Percentiles rank a stretch among this genome's conserved stretches.
Conservation (phyloP, 2,113 vertebrate genomes). For the Symphodus melops region DNA sequence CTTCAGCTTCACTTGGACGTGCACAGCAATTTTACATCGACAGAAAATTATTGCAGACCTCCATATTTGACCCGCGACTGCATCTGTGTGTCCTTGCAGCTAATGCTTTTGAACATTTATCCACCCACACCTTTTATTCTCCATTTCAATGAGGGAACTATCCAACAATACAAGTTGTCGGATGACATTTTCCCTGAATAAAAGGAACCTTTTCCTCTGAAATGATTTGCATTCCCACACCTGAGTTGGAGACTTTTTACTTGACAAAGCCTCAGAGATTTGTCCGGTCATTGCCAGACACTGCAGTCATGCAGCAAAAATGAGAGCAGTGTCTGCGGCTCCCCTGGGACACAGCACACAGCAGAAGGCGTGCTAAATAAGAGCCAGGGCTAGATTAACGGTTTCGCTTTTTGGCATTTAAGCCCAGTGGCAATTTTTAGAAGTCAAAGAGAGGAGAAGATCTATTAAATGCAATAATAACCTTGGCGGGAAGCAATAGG, state of each 20-base stretch:
- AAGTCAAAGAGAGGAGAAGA: constrained; percentile 34
- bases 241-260: constrained; percentile 15
- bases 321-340: constrained; percentile 53
- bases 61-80: constrained; percentile 17
- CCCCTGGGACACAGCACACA: constrained; percentile 48
- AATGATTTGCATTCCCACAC: constrained; percentile 25
- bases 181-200: constrained; percentile 19
- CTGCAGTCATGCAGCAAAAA: constrained; percentile 76
- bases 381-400: constrained; percentile 41
- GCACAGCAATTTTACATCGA: constrained; percentile 29
- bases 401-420: constrained; percentile 38
- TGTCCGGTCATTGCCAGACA: constrained; percentile 42
- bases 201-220: neutral
- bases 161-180: neutral
- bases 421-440: constrained; percentile 50
- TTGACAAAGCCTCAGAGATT: constrained; percentile 37
- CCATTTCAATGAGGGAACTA: neutral
- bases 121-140: constrained; percentile 18
- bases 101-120: constrained; percentile 18
- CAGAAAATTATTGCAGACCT: constrained; percentile 31
- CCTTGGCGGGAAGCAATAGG: constrained; percentile 31
- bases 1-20: neutral
- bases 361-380: constrained; percentile 53
- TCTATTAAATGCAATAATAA: constrained; percentile 63
- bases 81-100: constrained; percentile 28